These are phyloP conservation scores for Stichopus chloronotus DNA, from an alignment of 35 echinoderm and acorn worm species.

Conservation along the genomic window DNA sequence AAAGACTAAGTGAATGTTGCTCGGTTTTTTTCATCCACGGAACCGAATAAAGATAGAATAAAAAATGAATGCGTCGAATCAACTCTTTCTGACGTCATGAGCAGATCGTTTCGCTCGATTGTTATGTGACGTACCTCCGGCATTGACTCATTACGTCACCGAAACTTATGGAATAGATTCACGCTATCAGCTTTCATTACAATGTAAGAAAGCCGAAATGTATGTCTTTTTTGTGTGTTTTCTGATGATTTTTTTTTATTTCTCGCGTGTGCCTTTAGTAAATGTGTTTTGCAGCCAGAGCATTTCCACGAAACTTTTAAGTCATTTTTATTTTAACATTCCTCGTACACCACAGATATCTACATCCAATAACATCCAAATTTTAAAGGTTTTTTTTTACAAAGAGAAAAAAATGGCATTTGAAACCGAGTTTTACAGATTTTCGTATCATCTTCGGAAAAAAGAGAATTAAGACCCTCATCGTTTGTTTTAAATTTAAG, in stretches of 20 bases:
- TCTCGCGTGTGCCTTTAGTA: neutral
- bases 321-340: conserved; percentile 2
- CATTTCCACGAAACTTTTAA: neutral
- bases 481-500: neutral
- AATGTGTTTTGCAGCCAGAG: neutral
- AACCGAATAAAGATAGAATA: too few species aligned
- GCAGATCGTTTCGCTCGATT: too few species aligned
- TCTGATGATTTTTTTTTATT: neutral
- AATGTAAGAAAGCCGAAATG: conserved; percentile 20
- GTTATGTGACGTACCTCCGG: too few species aligned
- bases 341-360: conserved; percentile 55
- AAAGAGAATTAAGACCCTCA: neutral
- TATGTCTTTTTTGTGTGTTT: neutral
- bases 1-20: too few species aligned
- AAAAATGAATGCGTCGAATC: too few species aligned
- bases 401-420: conserved; percentile 41
- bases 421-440: conserved; percentile 45
- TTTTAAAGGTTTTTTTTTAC: conserved; percentile 42
- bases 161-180: too few species aligned
- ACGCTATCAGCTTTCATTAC: neutral
- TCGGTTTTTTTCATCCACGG: too few species aligned
- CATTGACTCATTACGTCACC: too few species aligned
- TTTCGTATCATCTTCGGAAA: conserved; percentile 30
- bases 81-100: too few species aligned
- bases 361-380: conserved; percentile 56